Percentiles rank a stretch among this genome's conserved stretches.
These are phyloP conservation scores for Chamaetylas fuelleborni DNA, from an alignment of 2,113 vertebrate genomes.

Conservation along the genomic window DNA sequence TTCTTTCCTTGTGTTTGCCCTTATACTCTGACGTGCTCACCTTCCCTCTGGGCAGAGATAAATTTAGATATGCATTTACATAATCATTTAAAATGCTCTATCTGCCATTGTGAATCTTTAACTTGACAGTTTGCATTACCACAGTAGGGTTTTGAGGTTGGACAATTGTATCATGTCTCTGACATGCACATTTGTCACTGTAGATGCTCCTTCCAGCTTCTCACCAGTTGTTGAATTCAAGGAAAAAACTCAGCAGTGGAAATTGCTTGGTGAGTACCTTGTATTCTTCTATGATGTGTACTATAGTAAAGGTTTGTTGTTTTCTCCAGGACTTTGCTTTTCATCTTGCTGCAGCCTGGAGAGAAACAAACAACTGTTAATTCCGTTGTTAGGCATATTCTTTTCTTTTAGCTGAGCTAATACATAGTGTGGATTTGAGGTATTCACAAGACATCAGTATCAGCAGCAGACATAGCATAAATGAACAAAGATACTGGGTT, in stretches of 20 bases:
- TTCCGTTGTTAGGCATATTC: background rate
- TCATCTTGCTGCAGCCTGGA: background rate
- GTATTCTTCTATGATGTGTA: background rate
- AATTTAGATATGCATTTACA: background rate
- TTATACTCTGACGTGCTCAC: background rate
- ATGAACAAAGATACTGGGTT: background rate
- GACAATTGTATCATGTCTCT: background rate
- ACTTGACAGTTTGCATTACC: background rate
- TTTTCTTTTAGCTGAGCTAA: background rate
- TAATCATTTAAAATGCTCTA: background rate
- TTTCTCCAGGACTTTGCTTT: background rate
- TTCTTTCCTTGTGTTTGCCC: background rate
- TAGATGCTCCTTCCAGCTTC: slow-evolving; percentile 86
- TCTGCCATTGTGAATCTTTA: background rate
- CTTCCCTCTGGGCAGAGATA: background rate
- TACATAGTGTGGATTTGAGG: background rate
- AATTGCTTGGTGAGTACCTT: slow-evolving; percentile 84
- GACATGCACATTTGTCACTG: background rate
- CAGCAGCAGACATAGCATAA: background rate
- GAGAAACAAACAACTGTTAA: background rate
- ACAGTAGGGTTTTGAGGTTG: background rate
- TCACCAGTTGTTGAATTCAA: slow-evolving; percentile 90
- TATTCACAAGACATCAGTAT: background rate
- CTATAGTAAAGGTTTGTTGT: background rate
- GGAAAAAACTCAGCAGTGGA: slow-evolving; percentile 94